These are phyloP conservation scores for Halictus rubicundus DNA, from an alignment of 1,140 invertebrate species.

Conservation along the genomic window DNA sequence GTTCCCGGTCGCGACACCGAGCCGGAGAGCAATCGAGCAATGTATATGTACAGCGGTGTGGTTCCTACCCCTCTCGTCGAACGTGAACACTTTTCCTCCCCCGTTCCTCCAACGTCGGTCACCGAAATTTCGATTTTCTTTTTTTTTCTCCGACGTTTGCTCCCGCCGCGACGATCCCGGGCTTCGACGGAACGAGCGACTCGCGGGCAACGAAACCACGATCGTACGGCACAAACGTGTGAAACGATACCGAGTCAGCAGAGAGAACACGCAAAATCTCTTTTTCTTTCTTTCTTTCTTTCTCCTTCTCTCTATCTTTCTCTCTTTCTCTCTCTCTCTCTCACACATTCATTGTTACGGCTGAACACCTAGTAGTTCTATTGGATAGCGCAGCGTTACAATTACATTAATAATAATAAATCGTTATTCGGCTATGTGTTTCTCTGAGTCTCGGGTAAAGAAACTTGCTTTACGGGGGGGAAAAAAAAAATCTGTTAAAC, in stretches of 20 bases:
- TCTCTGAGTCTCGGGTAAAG: conserved; percentile 11
- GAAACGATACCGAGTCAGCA: not conserved
- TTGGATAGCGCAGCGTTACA: conserved; percentile 39
- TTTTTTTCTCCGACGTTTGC: not conserved
- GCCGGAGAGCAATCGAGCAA: conserved; percentile 29
- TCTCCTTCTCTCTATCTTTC: not conserved
- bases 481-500: conserved; percentile 11
- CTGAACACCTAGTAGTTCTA: conserved; percentile 37
- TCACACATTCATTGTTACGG: not conserved
- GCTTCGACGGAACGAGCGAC: not conserved
- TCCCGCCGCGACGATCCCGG: not conserved
- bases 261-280: conserved; percentile 1
- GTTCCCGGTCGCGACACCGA: conserved; percentile 37
- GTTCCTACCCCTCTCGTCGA: not conserved
- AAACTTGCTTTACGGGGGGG: conserved; percentile 30
- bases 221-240: not conserved
- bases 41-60: conserved; percentile 7
- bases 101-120: too few species aligned
- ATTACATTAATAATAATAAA: conserved; percentile 30
- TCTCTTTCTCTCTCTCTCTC: not conserved
- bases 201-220: not conserved
- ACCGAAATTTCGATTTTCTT: not conserved
- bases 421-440: conserved; percentile 23
- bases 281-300: too few species aligned
- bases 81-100: not conserved